Evolutionary conservation across 2,797 vertebrate genomes (phyloP).

Genomic region (Mallotus villosus): DNA sequence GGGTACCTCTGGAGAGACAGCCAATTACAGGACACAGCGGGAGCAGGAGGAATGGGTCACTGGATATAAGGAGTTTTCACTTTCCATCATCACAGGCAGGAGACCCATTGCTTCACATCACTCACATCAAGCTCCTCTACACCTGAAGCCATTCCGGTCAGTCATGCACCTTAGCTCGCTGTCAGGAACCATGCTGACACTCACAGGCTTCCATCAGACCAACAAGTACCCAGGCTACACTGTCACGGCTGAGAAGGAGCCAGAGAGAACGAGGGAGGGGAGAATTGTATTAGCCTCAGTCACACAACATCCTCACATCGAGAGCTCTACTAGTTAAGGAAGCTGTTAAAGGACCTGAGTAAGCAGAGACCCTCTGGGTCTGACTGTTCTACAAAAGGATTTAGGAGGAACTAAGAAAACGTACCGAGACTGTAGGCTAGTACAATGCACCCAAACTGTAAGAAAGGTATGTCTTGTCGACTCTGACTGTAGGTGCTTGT

Average conservation of each 20-base stretch:
- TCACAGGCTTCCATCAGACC: conserved; percentile 14
- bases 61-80: neutral
- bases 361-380: too few relatives aligned
- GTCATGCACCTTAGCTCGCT: conserved; percentile 9
- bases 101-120: neutral
- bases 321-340: neutral
- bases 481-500: neutral
- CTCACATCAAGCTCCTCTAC: neutral
- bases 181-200: neutral
- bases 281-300: neutral
- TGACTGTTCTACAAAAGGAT: too few relatives aligned
- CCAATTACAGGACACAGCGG: too few relatives aligned
- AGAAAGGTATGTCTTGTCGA: neutral
- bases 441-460: too few relatives aligned
- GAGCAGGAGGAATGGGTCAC: too few relatives aligned
- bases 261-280: neutral
- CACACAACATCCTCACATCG: neutral
- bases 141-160: conserved; percentile 4
- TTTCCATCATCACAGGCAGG: neutral
- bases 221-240: neutral
- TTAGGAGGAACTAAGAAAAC: too few relatives aligned
- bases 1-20: too few relatives aligned
- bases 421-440: too few relatives aligned
- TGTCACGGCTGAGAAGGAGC: conserved; percentile 4
- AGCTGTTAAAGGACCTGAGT: too few relatives aligned